phyloP scores from a whole-genome alignment of 2,113 vertebrate species.

The Scomber japonicus region DNA sequence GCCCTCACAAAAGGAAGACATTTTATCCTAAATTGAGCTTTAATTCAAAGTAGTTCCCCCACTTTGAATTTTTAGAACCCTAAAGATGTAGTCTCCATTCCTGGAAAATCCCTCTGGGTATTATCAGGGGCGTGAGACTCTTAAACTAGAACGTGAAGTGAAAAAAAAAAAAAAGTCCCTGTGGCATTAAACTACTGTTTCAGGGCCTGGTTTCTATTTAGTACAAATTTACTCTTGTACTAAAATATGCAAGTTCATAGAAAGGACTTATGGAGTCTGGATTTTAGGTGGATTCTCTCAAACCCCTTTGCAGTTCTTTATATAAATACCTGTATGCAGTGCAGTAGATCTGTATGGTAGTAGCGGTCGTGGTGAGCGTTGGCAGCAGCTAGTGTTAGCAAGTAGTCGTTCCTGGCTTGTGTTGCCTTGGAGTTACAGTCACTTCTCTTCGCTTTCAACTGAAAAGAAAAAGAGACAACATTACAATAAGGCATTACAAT shows the following conservation, averaged over 20 bases:
- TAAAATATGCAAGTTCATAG: background rate
- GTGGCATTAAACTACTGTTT: background rate
- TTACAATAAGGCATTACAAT: background rate
- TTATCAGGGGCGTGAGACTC: background rate
- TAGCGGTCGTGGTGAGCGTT: slow-evolving; percentile 98
- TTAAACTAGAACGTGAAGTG: slow-evolving; percentile 21
- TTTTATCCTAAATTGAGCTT: slow-evolving; percentile 43
- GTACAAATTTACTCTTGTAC: background rate
- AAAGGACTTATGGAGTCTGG: background rate
- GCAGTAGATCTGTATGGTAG: slow-evolving; percentile 94
- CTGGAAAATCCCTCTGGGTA: slow-evolving; percentile 38
- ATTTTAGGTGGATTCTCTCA: background rate
- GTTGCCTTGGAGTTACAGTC: slow-evolving; percentile 98
- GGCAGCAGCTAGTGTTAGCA: slow-evolving; percentile 96
- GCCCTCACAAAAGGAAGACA: slow-evolving; percentile 28
- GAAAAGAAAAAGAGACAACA: slow-evolving; percentile 45
- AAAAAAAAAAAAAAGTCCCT: slow-evolving; percentile 30
- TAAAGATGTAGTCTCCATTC: slow-evolving; percentile 18
- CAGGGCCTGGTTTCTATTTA: background rate
- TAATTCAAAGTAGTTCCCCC: slow-evolving; percentile 35
- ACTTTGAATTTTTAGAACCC: slow-evolving; percentile 37
- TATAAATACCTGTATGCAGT: slow-evolving; percentile 87
- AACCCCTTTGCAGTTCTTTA: background rate
- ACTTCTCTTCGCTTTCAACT: slow-evolving; percentile 97
- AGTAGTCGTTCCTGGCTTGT: slow-evolving; percentile 97